Evolutionary conservation across 2,797 vertebrate genomes (phyloP).

Genomic region (Salmo trutta): DNA sequence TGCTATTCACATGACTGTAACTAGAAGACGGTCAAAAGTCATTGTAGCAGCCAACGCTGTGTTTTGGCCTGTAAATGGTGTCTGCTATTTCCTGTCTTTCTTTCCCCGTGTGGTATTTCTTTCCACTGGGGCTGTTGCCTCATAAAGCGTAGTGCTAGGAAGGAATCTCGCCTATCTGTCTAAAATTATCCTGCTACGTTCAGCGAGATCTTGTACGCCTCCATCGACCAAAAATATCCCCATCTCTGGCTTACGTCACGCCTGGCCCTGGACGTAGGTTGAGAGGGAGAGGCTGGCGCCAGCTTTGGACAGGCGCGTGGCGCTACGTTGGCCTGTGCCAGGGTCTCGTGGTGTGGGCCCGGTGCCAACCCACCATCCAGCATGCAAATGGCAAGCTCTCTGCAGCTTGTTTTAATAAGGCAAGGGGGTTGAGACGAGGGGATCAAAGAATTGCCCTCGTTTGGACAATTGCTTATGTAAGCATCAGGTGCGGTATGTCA

Average conservation of each 20-base stretch:
- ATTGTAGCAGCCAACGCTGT: slow-evolving; percentile 51
- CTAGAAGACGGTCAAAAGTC: slow-evolving; percentile 35
- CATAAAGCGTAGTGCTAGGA: slow-evolving; percentile 64
- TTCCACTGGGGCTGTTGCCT: slow-evolving; percentile 57
- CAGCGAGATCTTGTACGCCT: slow-evolving; percentile 64
- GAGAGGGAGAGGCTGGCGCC: slow-evolving; percentile 52
- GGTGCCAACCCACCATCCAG: slow-evolving; percentile 60
- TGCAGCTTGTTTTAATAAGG: slow-evolving; percentile 15
- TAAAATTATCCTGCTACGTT: slow-evolving; percentile 65
- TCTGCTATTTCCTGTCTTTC: slow-evolving; percentile 63
- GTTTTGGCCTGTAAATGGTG: slow-evolving; percentile 47
- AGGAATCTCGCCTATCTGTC: slow-evolving; percentile 70
- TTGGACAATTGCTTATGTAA: slow-evolving; percentile 23
- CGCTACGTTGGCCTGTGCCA: slow-evolving; percentile 57
- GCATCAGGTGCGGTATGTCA: slow-evolving; percentile 32
- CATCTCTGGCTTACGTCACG: slow-evolving; percentile 65
- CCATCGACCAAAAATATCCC: slow-evolving; percentile 69
- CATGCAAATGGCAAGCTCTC: slow-evolving; percentile 59
- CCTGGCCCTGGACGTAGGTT: slow-evolving; percentile 57
- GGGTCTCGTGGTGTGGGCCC: slow-evolving; percentile 59
- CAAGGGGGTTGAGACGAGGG: slow-evolving; percentile 50
- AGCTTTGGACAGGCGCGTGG: slow-evolving; percentile 47
- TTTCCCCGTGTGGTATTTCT: slow-evolving; percentile 59
- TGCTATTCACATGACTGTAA: slow-evolving; percentile 39
- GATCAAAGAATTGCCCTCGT: slow-evolving; percentile 41